phyloP scores from a whole-genome alignment of 2,888 invertebrate species.

The Deroplatys truncata region DNA sequence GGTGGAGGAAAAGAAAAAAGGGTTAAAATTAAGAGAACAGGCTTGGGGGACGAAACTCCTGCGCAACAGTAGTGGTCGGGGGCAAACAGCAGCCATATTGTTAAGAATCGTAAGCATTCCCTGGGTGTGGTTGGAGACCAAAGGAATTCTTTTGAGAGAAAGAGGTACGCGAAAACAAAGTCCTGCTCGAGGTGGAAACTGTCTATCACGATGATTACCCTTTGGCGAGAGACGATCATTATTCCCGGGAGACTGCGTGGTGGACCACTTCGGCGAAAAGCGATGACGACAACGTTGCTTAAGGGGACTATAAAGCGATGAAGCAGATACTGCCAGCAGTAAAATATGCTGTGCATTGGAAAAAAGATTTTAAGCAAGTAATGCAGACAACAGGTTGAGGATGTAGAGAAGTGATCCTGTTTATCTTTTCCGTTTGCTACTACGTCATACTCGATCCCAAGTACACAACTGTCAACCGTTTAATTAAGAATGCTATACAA shows the following conservation, averaged over 20 bases:
- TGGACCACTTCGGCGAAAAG: neutral
- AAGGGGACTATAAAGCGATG: neutral
- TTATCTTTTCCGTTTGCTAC: no score
- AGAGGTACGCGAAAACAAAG: neutral
- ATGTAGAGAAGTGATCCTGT: no score
- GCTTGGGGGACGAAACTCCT: neutral
- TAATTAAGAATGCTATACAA: no score
- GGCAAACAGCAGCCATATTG: slow-evolving; percentile 9
- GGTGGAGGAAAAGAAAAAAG: neutral
- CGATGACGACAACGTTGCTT: neutral
- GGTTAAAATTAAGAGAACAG: slow-evolving; percentile 18
- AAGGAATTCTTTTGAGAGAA: slow-evolving; percentile 8
- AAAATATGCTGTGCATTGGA: no score
- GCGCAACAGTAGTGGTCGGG: neutral
- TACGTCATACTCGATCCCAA: no score
- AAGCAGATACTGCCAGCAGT: no score
- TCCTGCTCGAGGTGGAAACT: neutral
- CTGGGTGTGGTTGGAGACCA: slow-evolving; percentile 1
- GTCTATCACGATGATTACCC: neutral
- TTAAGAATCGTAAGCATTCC: neutral
- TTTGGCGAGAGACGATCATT: neutral
- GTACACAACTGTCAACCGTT: no score
- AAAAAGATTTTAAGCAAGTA: no score
- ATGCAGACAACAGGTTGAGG: no score
- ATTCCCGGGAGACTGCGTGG: neutral